These are phyloP conservation scores for Tyto alba DNA, from an alignment of 2,113 vertebrate genomes.

Conservation along the genomic window DNA sequence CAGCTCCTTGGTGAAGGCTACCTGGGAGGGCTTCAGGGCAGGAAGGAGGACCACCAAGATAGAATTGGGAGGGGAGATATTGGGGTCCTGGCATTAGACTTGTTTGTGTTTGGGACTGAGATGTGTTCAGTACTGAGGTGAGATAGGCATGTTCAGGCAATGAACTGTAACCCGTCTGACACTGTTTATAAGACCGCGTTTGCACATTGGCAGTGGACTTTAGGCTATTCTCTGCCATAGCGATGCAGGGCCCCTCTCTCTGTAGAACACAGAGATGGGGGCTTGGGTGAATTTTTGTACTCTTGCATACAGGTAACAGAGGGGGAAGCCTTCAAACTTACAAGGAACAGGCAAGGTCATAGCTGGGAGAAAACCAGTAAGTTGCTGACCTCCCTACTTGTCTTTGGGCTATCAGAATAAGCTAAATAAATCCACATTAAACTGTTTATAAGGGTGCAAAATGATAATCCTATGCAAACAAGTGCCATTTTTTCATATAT, in stretches of 20 bases:
- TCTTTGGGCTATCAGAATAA: neutral
- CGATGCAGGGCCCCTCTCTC: neutral
- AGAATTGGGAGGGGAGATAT: neutral
- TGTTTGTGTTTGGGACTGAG: neutral
- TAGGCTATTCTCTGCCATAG: neutral
- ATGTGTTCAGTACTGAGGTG: neutral
- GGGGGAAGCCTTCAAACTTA: neutral
- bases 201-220: neutral
- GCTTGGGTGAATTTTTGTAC: neutral
- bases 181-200: neutral
- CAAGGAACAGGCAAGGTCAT: neutral
- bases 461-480: neutral
- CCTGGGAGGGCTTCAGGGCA: neutral
- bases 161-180: neutral
- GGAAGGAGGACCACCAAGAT: neutral
- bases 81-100: neutral
- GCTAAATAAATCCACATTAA: neutral
- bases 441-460: neutral
- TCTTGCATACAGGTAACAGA: rapidly evolving
- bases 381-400: neutral
- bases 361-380: neutral
- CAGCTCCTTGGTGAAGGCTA: neutral
- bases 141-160: neutral
- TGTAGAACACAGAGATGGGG: neutral
- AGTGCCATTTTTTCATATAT: neutral